Conservation (phyloP, 2,888 invertebrate species). For the Anodontia alba region DNA sequence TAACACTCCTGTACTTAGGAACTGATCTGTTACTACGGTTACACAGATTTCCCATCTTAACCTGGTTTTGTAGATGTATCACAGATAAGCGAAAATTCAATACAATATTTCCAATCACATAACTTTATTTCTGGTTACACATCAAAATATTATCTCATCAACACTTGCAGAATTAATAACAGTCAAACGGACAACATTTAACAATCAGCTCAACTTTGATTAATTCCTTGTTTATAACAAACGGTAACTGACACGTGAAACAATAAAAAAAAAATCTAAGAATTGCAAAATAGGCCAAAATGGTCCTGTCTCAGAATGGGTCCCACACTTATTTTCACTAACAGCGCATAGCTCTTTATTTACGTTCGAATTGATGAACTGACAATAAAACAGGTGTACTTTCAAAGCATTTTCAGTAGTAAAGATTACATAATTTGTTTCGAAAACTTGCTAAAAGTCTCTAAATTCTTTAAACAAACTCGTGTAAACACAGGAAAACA, state of each 20-base stretch:
- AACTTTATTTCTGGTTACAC: background rate
- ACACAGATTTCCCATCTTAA: conserved; percentile 72
- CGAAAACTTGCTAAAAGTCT: background rate
- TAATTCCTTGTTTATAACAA: too few relatives aligned
- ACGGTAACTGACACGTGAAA: too few relatives aligned
- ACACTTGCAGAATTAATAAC: too few relatives aligned
- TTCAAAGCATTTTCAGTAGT: background rate
- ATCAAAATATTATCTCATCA: background rate
- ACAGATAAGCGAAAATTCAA: conserved; percentile 1
- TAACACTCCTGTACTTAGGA: conserved; percentile 69
- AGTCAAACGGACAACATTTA: too few relatives aligned
- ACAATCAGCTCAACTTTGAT: too few relatives aligned
- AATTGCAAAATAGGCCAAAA: too few relatives aligned
- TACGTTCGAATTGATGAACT: too few relatives aligned
- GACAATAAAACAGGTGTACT: background rate
- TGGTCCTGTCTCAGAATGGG: too few relatives aligned
- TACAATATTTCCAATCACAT: background rate
- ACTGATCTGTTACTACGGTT: conserved; percentile 65
- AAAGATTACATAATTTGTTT: background rate
- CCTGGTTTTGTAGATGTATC: conserved; percentile 7
- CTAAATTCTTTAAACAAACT: background rate
- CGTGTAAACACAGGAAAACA: conserved; percentile 63
- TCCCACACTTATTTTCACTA: background rate
- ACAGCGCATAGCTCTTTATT: too few relatives aligned
- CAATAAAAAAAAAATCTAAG: too few relatives aligned